Conservation (phyloP, 2,113 vertebrate genomes). For the crab-eating macaque (Macaca fascicularis) region DNA sequence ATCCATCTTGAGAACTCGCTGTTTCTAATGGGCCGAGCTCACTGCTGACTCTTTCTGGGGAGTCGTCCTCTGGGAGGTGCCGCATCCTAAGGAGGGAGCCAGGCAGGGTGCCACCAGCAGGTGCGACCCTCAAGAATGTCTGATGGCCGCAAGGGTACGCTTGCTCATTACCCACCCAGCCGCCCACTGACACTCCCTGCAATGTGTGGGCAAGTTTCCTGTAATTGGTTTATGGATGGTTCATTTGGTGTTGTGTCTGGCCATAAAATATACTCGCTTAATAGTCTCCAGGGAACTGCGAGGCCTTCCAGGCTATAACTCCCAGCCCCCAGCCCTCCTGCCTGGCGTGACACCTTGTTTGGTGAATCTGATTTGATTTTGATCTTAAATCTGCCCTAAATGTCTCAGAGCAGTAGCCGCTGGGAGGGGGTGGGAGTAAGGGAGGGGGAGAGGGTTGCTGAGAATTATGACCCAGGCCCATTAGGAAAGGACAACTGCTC, state of each 20-base stretch:
- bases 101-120: neutral
- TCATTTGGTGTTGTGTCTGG: constrained; percentile 52
- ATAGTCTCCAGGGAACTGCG: constrained; percentile 63
- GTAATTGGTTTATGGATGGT: constrained; percentile 64
- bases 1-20: neutral
- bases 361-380: constrained; percentile 71
- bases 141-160: neutral
- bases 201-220: neutral
- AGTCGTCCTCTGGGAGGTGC: neutral
- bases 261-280: constrained; percentile 71
- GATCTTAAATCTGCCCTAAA: constrained; percentile 68
- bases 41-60: neutral
- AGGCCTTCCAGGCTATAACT: constrained; percentile 50
- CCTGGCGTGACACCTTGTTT: constrained; percentile 59
- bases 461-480: constrained; percentile 49
- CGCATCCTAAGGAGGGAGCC: neutral
- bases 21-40: neutral
- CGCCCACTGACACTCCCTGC: neutral
- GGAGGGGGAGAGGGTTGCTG: neutral
- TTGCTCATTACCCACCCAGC: neutral
- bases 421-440: neutral
- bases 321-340: neutral
- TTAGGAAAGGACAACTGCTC: neutral
- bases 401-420: constrained; percentile 2
- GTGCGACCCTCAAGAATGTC: accelerated